Evolutionary conservation across 2,113 vertebrate genomes (phyloP), one percentile per base, ranked within the genome.

Genomic region (Ictidomys tridecemlineatus): DNA sequence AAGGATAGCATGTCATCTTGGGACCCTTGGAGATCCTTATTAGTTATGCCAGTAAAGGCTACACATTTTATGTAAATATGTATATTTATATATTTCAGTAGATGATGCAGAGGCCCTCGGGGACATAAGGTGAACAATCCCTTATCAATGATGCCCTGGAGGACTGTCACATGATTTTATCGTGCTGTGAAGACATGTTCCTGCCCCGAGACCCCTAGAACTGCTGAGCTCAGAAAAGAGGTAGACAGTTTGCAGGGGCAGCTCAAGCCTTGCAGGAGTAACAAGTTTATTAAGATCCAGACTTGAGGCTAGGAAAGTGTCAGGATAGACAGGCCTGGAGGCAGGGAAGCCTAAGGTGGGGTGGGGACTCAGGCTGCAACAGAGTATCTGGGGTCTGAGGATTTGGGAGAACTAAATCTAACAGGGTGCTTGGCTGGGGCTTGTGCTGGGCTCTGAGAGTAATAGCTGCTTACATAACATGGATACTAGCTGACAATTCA

Each of bases 31-130:
- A 5, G 5, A 14, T 37, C 8, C 34, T 78, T 72, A 18, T 77
- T 77, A 76, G 42, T 80, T 85, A 82, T 14, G 45, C 37, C 65
- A 24, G 83, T 58, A 30, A 56, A 97, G 42, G 7, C 45, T 32
- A 51, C 48, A 12, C 20, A 34, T 51, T 63, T 63, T 24, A 34
- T 4, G 63, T 48, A 32, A 12, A 45, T 45, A 48, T 58, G 56
- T 58, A 24, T 24, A 39, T n/a, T 63, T 12, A 65, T n/a, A 10
- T 34, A 26, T n/a, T 45, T 37, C 8, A 42, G 42, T 30, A 90
- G 76, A 74, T 30, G 86, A 53, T 70, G 32, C 20, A 58, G 51
- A 93, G 61, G 22, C 4, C 80, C 13, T 2, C 14, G 18, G 53
- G 16, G 42, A 39, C 69, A 32, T 28, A 70, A 83, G 32, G 56